These are phyloP conservation scores for Elgaria multicarinata DNA, from an alignment of 2,113 vertebrate genomes.

Conservation along the genomic window DNA sequence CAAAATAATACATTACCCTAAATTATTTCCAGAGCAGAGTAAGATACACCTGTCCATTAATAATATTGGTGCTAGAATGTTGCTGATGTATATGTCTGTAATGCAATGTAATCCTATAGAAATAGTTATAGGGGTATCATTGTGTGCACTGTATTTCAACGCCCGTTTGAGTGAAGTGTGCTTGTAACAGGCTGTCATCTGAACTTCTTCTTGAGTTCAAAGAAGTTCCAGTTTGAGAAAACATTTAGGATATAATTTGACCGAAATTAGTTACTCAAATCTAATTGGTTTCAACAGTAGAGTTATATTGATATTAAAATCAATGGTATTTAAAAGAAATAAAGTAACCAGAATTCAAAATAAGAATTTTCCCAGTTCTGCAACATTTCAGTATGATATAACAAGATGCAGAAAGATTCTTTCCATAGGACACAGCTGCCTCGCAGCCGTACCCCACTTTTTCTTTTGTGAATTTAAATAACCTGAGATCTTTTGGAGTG, in stretches of 20 bases:
- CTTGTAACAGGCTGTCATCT: background rate
- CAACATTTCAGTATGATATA: background rate
- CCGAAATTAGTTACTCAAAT: no score
- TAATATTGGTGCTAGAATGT: background rate
- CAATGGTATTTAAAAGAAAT: background rate
- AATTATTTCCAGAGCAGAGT: background rate
- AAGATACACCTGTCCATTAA: background rate
- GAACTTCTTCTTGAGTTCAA: background rate
- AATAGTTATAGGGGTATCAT: background rate
- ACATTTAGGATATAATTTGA: background rate
- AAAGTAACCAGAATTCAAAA: background rate
- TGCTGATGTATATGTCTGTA: background rate
- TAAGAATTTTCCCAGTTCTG: background rate
- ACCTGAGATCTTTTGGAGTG: background rate
- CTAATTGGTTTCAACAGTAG: background rate
- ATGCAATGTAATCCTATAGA: background rate
- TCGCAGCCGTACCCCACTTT: no score
- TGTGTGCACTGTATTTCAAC: background rate
- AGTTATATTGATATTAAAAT: background rate
- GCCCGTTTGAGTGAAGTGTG: background rate
- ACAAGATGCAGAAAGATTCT: background rate
- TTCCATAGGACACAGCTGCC: background rate
- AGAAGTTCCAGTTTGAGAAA: background rate
- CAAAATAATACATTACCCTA: background rate
- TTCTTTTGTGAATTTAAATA: background rate